Base-by-base conservation (phyloP, 2,888 invertebrate species). In the Polyommatus iphigenia region DNA sequence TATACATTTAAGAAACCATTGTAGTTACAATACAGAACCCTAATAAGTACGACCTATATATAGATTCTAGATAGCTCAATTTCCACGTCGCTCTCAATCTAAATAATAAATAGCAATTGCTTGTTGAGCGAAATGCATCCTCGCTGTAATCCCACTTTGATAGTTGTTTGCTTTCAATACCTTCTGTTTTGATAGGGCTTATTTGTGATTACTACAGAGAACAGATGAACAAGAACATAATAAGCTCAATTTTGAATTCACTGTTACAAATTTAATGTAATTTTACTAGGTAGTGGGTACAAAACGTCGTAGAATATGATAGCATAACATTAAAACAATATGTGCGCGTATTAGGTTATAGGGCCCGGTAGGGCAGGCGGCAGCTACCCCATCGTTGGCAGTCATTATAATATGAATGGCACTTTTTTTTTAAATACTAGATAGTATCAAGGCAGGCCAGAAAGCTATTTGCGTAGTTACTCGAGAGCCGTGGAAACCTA, bases 111-210 rank as follows among this genome's bases (percentile, higher is more conserved):
- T 13, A 29, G 29, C 20, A 29, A 15, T 67, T 67, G 67, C 67
- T 67, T 29, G 67, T 67, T 32, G 67, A 67, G 67, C 29, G 67
- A 32, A 67, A 15, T 67, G 67, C 67, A 67, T 29, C 67, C 67
- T 29, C 29, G 13, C 67, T 29, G 67, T 67, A 67, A 67, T 13
- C 67, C 67, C 15, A 4, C 24, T 62, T 29, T 67, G 67, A 67
- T 67, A 29, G 67, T 29, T 67, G 67, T 67, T 29, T 67, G 29
- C 67, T 1, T 29, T 29, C 29, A 32, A 29, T 67, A 67, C 29
- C 67, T 29, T 67, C 67, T 67, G 67, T 67, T 67, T 13, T 67
- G 67, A 67, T 29, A 67, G 67, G 67, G 29, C 54, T 54, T 54
- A 54, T 54, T 54, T 54, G 15, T 50, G 50, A 50, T 50, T 4